Base-by-base conservation (phyloP, 2,113 vertebrate species). In the Fulica atra region DNA sequence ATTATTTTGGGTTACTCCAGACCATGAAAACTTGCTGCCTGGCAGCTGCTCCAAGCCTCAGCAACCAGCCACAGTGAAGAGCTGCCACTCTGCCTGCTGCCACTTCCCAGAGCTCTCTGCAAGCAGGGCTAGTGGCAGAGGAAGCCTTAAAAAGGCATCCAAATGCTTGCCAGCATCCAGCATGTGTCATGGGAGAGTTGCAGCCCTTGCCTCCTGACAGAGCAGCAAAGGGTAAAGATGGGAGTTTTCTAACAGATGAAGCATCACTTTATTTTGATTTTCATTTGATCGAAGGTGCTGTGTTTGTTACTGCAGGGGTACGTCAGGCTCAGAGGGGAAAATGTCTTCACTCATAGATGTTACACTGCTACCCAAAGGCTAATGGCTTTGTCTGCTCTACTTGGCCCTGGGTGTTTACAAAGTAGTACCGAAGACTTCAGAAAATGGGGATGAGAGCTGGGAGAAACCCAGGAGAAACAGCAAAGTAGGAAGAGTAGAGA, bases 281-380 rank as follows among this genome's bases (percentile, higher is more conserved):
- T 84, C 40, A 28, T 54, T 84, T 95, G 73, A 97, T 94, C 71
- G 92, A 81, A 94, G 69, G 53, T 44, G n/a, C n/a, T 65, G 72
- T 56, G 36, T 57, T 97, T 72, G 17, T 93, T 86, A 89, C 35
- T 71, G 76, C 13, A 86, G 73, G 93, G 16, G 9, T 86, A 65
- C 19, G 83, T 73, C 81, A 73, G 59, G 17, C 59, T 86, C 40
- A 53, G 66, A 86, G 64, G 36, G 36, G 50, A 54, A 93, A 80
- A 92, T 77, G 48, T 44, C 18, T 25, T 31, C 66, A 48, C 6
- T 19, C 21, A 56, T 76, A 65, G 36, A 53, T 40, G 29, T 31
- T 51, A 42, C 16, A 31, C 16, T 61, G 53, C 60, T 95, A 72
- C 72, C 48, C 71, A 36, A 64, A 74, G 64, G 57, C n/a, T 14